Conservation (phyloP, 2,888 invertebrate species). For the Caenorhabditis imperialis region DNA sequence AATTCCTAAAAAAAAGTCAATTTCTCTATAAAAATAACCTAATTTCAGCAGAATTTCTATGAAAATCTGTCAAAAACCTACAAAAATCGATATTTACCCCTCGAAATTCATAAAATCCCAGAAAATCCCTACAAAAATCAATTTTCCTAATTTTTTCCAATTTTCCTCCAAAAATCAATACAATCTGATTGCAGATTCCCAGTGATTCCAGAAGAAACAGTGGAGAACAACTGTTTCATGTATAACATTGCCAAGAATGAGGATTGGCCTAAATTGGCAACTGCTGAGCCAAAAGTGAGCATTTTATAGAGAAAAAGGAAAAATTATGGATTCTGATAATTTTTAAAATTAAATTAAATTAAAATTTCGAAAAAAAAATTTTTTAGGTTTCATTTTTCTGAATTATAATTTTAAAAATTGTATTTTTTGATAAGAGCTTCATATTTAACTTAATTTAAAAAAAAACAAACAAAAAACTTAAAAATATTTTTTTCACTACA, state of each 20-base stretch:
- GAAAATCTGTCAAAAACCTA: too few relatives aligned
- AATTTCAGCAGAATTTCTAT: too few relatives aligned
- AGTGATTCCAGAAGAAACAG: constrained; percentile 75
- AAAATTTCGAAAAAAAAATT: too few relatives aligned
- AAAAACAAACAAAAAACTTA: background rate
- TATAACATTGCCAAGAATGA: constrained; percentile 74
- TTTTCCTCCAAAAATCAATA: background rate
- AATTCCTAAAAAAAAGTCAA: background rate
- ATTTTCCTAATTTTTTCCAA: too few relatives aligned
- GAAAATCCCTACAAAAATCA: background rate
- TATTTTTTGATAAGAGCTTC: too few relatives aligned
- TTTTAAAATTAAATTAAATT: too few relatives aligned
- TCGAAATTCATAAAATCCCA: background rate
- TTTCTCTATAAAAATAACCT: background rate
- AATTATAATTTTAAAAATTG: too few relatives aligned
- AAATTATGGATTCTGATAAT: too few relatives aligned
- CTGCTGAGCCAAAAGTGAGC: constrained; percentile 66
- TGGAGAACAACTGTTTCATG: constrained; percentile 75
- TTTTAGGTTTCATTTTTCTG: too few relatives aligned
- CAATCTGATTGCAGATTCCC: constrained; percentile 67
- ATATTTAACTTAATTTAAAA: too few relatives aligned
- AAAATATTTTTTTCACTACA: constrained; percentile 3
- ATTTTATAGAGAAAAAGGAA: too few relatives aligned
- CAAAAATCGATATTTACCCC: background rate
- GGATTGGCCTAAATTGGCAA: constrained; percentile 75